A percentile compares a stretch with the other conserved stretches of the same genome.
Conservation (phyloP, 2,888 invertebrate genomes). For the Octonoba sinensis region DNA sequence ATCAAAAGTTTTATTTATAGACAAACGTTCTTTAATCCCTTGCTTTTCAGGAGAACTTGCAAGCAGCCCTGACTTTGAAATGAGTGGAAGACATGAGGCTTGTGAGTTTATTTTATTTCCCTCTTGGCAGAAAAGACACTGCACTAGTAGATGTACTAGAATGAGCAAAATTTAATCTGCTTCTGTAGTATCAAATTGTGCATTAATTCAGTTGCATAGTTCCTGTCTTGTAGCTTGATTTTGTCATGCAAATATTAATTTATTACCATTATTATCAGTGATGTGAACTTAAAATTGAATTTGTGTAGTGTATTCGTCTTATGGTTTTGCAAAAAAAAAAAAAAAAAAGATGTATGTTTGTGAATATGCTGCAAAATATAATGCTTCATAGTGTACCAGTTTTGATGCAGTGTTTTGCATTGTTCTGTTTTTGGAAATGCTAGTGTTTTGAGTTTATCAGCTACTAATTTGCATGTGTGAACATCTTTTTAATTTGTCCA, state of each 20-base stretch:
- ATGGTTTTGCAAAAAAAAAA: conserved; percentile 29
- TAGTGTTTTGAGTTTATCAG: conserved; percentile 49
- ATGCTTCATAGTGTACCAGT: conserved; percentile 45
- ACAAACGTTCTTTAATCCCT: conserved; percentile 57
- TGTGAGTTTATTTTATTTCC: conserved; percentile 62
- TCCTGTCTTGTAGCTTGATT: conserved; percentile 56
- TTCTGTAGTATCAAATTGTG: conserved; percentile 48
- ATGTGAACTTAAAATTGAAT: conserved; percentile 14
- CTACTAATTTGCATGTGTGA: conserved; percentile 41
- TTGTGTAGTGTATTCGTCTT: conserved; percentile 47
- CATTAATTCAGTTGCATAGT: conserved; percentile 60
- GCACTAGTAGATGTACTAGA: conserved; percentile 61
- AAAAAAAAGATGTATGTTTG: conserved; percentile 14
- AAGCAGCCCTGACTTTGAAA: conserved; percentile 45
- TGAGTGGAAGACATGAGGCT: conserved; percentile 54
- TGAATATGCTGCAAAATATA: conserved; percentile 43
- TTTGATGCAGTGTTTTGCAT: conserved; percentile 36
- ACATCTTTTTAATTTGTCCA: background rate
- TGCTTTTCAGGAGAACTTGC: conserved; percentile 63
- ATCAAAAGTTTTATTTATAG: conserved; percentile 22
- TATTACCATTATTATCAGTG: conserved; percentile 30
- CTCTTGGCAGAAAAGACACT: conserved; percentile 36
- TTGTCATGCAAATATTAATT: conserved; percentile 28
- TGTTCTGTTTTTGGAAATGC: conserved; percentile 49
- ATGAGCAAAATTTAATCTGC: conserved; percentile 53